Evolutionary conservation across 2,888 invertebrate species (phyloP).

Genomic region (Gisinianus flammeolus): DNA sequence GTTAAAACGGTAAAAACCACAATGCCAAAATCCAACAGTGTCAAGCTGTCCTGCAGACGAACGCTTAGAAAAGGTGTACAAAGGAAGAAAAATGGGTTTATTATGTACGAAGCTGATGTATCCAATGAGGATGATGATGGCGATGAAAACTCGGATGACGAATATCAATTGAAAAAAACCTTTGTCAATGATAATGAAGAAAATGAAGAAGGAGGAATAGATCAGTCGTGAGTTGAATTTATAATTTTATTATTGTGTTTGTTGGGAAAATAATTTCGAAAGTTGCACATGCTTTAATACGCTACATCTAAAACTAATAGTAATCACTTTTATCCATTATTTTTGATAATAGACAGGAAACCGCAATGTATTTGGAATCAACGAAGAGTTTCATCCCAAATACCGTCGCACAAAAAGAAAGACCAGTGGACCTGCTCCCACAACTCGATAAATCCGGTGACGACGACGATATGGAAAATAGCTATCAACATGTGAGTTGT

Average conservation of each 20-base stretch:
- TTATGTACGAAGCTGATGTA: neutral
- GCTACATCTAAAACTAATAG: neutral
- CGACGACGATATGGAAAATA: conserved; percentile 1
- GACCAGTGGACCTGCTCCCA: conserved; percentile 18
- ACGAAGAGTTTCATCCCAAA: conserved; percentile 47
- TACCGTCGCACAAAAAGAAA: conserved; percentile 39
- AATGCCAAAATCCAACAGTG: too few species aligned
- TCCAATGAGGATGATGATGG: neutral
- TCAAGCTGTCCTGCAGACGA: too few species aligned
- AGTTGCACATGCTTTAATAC: neutral
- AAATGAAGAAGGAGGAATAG: neutral
- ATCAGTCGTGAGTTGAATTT: neutral
- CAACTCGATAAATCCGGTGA: conserved; percentile 22
- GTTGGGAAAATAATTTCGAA: neutral
- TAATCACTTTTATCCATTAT: neutral
- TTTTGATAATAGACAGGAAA: conserved; percentile 39
- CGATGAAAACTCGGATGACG: neutral
- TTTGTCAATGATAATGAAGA: conserved; percentile 23
- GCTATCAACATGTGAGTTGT: neutral
- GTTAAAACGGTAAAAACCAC: too few species aligned
- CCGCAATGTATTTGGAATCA: conserved; percentile 48
- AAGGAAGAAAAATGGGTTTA: neutral
- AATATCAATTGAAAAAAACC: neutral
- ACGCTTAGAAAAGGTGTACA: too few species aligned
- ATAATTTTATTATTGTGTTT: neutral